Conservation (phyloP, 64 coral and sea anemone genomes). For the Stylophora pistillata region DNA sequence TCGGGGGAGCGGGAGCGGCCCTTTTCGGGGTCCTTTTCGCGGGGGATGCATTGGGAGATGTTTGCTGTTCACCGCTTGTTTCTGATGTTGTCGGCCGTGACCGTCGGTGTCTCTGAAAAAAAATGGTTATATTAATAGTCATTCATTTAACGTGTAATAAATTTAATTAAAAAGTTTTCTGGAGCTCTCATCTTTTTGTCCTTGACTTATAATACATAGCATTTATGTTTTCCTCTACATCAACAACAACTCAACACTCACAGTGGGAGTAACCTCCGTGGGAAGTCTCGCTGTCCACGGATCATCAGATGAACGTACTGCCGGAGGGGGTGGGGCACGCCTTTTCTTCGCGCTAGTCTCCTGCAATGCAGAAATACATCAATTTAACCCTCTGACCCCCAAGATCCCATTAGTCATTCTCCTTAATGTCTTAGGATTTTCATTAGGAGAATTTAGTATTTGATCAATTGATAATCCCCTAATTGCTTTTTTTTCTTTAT, state of each 20-base stretch:
- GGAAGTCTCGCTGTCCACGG: conserved; percentile 30
- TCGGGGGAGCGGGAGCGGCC: conserved; percentile 31
- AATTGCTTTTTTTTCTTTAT: no score
- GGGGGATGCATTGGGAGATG: conserved; percentile 25
- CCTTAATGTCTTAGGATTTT: no score
- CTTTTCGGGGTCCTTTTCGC: conserved; percentile 9
- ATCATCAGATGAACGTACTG: conserved; percentile 13
- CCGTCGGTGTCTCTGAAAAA: conserved; percentile 23
- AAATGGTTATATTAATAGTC: not conserved
- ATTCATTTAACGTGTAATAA: not conserved
- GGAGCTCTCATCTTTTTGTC: no score
- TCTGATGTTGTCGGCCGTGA: not conserved
- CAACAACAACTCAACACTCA: not conserved
- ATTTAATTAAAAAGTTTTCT: no score
- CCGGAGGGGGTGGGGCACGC: conserved; percentile 20
- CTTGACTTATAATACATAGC: no score
- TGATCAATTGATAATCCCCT: no score
- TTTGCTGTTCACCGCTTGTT: not conserved
- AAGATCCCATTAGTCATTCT: no score
- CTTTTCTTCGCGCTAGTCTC: conserved; percentile 12
- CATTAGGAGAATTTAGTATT: no score
- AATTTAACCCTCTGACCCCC: no score
- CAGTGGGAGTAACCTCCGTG: not conserved
- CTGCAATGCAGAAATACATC: not conserved
- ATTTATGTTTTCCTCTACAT: no score